Percentiles rank a stretch among this genome's conserved stretches.
Evolutionary conservation across 2,888 invertebrate species (phyloP).

Genomic region (Conistra vaccinii): DNA sequence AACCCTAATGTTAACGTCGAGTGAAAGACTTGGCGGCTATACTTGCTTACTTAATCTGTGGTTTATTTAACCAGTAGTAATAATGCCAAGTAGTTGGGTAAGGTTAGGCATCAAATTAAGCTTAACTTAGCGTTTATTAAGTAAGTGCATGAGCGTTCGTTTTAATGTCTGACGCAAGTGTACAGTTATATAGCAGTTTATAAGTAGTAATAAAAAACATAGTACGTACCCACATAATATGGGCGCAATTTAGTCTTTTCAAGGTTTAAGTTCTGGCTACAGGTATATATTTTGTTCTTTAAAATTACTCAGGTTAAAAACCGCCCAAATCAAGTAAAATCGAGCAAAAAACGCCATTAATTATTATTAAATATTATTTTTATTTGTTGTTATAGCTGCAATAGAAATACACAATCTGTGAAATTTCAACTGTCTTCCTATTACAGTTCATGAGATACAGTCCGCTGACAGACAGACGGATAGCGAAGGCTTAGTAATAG

Average conservation of each 20-base stretch:
- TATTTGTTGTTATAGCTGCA: too few species aligned
- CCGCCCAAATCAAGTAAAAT: too few species aligned
- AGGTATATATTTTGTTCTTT: too few species aligned
- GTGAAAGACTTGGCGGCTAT: slow-evolving; percentile 21
- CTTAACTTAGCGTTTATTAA: slow-evolving; percentile 12
- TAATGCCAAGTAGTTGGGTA: slow-evolving; percentile 34
- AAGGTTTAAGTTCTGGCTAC: too few species aligned
- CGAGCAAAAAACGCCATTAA: too few species aligned
- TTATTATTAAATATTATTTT: too few species aligned
- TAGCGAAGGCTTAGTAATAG: too few species aligned
- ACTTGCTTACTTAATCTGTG: slow-evolving; percentile 13
- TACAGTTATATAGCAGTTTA: slow-evolving; percentile 8
- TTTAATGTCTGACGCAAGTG: slow-evolving; percentile 12
- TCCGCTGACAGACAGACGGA: too few species aligned
- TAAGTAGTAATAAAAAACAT: background rate
- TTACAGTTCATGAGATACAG: too few species aligned
- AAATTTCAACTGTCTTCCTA: too few species aligned
- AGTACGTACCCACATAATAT: background rate
- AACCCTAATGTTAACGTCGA: slow-evolving; percentile 23
- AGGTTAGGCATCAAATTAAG: slow-evolving; percentile 44
- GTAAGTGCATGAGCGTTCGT: background rate
- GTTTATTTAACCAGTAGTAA: slow-evolving; percentile 9
- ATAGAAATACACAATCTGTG: too few species aligned
- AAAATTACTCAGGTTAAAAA: too few species aligned
- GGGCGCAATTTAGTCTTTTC: background rate